Evolutionary conservation across 2,888 invertebrate genomes (phyloP).

Genomic region (Xestoiulus laeticollis): DNA sequence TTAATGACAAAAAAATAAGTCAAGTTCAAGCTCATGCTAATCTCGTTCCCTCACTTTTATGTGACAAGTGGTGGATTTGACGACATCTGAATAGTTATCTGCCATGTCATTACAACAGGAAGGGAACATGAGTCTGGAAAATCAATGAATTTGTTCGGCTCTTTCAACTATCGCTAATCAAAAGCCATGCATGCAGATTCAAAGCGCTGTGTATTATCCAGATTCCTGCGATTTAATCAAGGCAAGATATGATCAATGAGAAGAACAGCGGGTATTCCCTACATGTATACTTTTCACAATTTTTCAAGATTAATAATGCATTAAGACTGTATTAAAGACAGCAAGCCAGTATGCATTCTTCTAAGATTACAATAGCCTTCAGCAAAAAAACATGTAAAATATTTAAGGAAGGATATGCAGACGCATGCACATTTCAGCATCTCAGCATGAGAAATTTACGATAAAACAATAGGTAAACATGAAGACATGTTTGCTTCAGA

Average conservation of each 20-base stretch:
- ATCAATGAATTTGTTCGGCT: slow-evolving; percentile 12
- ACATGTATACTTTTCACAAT: background rate
- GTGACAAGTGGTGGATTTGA: background rate
- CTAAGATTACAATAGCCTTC: slow-evolving; percentile 4
- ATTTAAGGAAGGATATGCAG: slow-evolving; percentile 16
- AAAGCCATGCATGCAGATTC: background rate
- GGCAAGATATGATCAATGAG: background rate
- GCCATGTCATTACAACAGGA: background rate
- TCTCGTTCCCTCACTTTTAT: background rate
- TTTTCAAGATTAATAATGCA: slow-evolving; percentile 24
- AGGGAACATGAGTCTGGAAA: background rate
- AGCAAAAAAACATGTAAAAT: background rate
- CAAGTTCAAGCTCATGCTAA: slow-evolving; percentile 10
- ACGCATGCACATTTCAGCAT: background rate
- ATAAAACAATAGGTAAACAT: background rate
- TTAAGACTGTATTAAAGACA: slow-evolving; percentile 17
- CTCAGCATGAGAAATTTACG: background rate
- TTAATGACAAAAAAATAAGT: background rate
- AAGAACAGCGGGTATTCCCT: background rate
- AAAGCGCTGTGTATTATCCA: background rate
- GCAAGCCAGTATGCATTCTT: background rate
- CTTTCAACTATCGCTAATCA: background rate
- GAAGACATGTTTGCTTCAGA: background rate
- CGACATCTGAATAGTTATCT: slow-evolving; percentile 5
- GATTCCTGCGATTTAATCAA: background rate